Evolutionary conservation across 2,797 vertebrate species (phyloP).

Genomic region (Sebastes jordani): DNA sequence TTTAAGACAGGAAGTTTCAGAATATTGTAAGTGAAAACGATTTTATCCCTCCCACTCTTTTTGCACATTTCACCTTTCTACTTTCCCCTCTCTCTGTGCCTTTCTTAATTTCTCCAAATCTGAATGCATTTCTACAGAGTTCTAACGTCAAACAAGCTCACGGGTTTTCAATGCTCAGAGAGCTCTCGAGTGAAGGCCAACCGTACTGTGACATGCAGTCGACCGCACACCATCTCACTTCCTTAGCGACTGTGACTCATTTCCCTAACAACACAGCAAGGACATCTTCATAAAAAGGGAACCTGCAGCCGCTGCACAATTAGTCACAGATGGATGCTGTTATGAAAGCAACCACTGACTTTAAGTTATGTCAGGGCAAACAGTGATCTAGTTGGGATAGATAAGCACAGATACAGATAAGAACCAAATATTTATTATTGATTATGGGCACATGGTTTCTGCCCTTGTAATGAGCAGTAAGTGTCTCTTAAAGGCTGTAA

Average conservation of each 20-base stretch:
- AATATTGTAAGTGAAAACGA: background rate
- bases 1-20: background rate
- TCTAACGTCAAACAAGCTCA: background rate
- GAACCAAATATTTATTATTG: background rate
- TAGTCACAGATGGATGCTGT: slow-evolving; percentile 51
- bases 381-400: background rate
- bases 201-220: slow-evolving; percentile 61
- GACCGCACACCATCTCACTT: slow-evolving; percentile 80
- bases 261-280: slow-evolving; percentile 80
- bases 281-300: slow-evolving; percentile 61
- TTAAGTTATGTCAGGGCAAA: slow-evolving; percentile 35
- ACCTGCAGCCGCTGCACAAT: slow-evolving; percentile 61
- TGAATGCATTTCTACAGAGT: slow-evolving; percentile 1
- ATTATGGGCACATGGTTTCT: background rate
- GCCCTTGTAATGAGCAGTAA: background rate
- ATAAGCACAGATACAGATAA: slow-evolving; percentile 10
- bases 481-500: background rate
- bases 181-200: slow-evolving; percentile 65
- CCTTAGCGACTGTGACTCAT: slow-evolving; percentile 83
- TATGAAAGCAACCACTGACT: slow-evolving; percentile 36
- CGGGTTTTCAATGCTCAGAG: slow-evolving; percentile 3
- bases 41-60: slow-evolving; percentile 13
- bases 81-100: background rate
- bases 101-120: slow-evolving; percentile 13
- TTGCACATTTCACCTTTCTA: background rate